phyloP scores from a whole-genome alignment of 2,888 invertebrate species.

The Mellilla xanthometata region DNA sequence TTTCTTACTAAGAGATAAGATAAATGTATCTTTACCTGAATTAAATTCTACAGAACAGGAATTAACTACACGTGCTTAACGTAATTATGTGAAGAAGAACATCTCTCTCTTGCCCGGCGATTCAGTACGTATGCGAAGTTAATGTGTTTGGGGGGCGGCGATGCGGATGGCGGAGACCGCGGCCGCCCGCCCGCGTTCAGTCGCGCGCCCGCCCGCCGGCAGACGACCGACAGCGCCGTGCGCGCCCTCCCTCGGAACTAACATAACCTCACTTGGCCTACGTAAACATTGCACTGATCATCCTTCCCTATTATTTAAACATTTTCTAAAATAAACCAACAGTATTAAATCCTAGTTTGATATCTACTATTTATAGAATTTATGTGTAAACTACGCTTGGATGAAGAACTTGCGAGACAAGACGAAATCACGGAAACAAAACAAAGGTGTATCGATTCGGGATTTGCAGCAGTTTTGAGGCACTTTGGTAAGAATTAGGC shows the following conservation, averaged over 20 bases:
- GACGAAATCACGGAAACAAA: conserved; percentile 54
- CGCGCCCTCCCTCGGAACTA: conserved; percentile 53
- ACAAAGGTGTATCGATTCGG: conserved; percentile 72
- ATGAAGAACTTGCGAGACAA: conserved; percentile 39
- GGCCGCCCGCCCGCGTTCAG: conserved; percentile 67
- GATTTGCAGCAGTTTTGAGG: conserved; percentile 52
- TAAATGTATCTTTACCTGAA: background rate
- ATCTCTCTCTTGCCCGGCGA: conserved; percentile 12
- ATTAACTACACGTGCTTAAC: background rate
- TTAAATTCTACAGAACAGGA: background rate
- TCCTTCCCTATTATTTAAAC: conserved; percentile 21
- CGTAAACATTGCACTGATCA: conserved; percentile 32
- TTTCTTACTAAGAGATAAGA: no score
- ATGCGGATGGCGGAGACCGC: conserved; percentile 21
- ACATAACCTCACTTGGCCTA: conserved; percentile 67
- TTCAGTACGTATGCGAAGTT: conserved; percentile 8
- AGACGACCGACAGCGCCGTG: conserved; percentile 68
- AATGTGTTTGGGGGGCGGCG: conserved; percentile 15
- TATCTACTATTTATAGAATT: background rate
- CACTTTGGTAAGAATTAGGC: conserved; percentile 36
- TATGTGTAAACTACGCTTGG: conserved; percentile 16
- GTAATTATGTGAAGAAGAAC: background rate
- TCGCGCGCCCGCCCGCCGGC: conserved; percentile 64
- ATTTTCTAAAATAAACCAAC: conserved; percentile 13
- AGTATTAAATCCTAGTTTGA: conserved; percentile 6